Percentiles rank a stretch among this genome's conserved stretches.
Evolutionary conservation across 2,888 invertebrate genomes (phyloP).

Genomic region (Augiades crinisus): DNA sequence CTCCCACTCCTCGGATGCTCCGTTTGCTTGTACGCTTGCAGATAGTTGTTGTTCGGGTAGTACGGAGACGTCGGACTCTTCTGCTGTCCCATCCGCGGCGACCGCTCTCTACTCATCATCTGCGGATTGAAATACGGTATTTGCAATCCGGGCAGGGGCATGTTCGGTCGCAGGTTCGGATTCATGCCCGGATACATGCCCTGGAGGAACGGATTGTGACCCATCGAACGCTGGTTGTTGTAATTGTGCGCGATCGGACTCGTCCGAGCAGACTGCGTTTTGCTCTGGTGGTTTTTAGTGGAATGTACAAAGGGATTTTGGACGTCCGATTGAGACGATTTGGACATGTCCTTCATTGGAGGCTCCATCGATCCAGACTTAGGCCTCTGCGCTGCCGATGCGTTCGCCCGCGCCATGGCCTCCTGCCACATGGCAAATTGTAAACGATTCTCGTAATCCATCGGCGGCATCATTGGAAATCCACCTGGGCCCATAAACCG

Average conservation of each 20-base stretch:
- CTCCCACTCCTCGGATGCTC: constrained; percentile 55
- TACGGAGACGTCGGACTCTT: constrained; percentile 71
- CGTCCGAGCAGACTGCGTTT: constrained; percentile 71
- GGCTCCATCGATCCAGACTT: constrained; percentile 52
- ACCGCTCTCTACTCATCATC: constrained; percentile 60
- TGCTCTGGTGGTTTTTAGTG: constrained; percentile 61
- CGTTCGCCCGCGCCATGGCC: constrained; percentile 80
- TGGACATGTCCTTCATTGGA: constrained; percentile 61
- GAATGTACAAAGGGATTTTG: constrained; percentile 71
- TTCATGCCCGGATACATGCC: constrained; percentile 67
- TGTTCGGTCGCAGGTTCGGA: constrained; percentile 54
- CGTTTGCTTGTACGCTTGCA: constrained; percentile 62
- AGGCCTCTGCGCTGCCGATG: constrained; percentile 55
- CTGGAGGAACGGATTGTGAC: constrained; percentile 58
- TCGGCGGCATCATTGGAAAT: constrained; percentile 63
- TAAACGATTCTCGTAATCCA: constrained; percentile 79
- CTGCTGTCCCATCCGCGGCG: constrained; percentile 56
- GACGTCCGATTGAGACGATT: constrained; percentile 53
- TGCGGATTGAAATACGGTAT: constrained; percentile 70
- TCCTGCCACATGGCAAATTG: constrained; percentile 87
- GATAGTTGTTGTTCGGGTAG: constrained; percentile 69
- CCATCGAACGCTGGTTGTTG: constrained; percentile 57
- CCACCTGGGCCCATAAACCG: constrained; percentile 68
- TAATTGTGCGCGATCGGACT: constrained; percentile 74
- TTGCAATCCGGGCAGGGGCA: constrained; percentile 63